Percentiles rank a stretch among this genome's conserved stretches.
These are phyloP conservation scores for Steinernema hermaphroditum DNA, from an alignment of 2,888 invertebrate genomes.

Conservation along the genomic window DNA sequence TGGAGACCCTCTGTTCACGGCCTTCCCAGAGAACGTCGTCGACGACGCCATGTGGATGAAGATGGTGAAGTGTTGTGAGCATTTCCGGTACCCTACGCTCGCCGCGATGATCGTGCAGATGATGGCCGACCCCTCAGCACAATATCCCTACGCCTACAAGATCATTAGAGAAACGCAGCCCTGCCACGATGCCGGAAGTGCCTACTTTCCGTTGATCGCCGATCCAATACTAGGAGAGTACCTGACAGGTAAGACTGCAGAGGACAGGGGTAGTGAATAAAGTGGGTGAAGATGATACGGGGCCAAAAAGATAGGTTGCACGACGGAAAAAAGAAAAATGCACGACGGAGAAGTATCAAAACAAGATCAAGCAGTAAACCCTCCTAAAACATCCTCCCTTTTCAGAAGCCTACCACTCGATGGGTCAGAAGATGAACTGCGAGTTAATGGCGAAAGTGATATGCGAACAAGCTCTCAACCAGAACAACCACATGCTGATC, in stretches of 20 bases:
- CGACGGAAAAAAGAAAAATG: too few relatives aligned
- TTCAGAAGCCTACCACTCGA: slow-evolving; percentile 3
- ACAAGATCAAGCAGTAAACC: too few relatives aligned
- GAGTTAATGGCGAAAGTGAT: background rate
- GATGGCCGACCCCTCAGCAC: background rate
- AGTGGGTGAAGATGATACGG: too few relatives aligned
- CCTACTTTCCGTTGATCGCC: slow-evolving; percentile 44
- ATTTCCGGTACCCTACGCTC: background rate
- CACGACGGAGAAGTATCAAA: too few relatives aligned
- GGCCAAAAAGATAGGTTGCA: too few relatives aligned
- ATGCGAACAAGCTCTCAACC: background rate
- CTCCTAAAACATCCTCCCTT: background rate
- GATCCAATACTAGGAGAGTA: slow-evolving; percentile 40
- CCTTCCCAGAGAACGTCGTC: slow-evolving; percentile 7
- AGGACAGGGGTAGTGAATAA: too few relatives aligned
- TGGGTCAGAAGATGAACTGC: background rate
- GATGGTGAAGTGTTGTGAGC: slow-evolving; percentile 1
- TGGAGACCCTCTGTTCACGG: background rate
- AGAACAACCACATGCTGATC: background rate
- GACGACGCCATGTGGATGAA: slow-evolving; percentile 21
- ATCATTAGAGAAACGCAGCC: background rate
- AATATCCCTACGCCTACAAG: background rate
- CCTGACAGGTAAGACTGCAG: slow-evolving; percentile 44
- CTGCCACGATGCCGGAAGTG: slow-evolving; percentile 38
- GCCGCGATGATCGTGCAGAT: background rate